Base-by-base conservation (phyloP, 2,113 vertebrate genomes). In the Malurus cyaneus region DNA sequence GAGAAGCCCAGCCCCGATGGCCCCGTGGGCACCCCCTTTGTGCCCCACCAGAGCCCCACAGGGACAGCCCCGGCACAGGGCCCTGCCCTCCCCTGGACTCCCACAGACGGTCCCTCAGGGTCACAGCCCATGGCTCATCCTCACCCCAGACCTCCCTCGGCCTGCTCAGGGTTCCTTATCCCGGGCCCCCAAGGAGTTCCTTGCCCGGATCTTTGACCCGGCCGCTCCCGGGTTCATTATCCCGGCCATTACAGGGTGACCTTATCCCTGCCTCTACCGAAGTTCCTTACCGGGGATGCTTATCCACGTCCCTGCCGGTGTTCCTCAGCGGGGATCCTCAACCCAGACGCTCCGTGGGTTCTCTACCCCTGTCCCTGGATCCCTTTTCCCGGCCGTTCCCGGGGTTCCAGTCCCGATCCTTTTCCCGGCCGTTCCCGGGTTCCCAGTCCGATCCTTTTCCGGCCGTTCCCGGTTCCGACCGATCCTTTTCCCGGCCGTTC, bases 1-100 rank as follows among this genome's bases (percentile, higher is more conserved):
- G 36, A 12, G 14, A 2, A 1, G 16, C 3, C 20, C 39, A 5
- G 1, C 14, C 12, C 8, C 44, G 44, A 12, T 9, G 23, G 14
- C 23, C 19, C 16, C 24, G 25, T 12, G 25, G 60, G 34, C 59
- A 39, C 6, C 15, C 12, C 23, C 32, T 34, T 25, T 23, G 23
- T 67, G 9, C 44, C 64, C 15, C 44, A 26, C 31, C 64, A 34
- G 32, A 34, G 11, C 34, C 24, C 34, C 34, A 18, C 24, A 11
- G 59, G 21, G n/a, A 23, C 57, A 59, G 12, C n/a, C 56, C 56
- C 14, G 57, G n/a, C 57, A 28, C 65, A 20, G 66, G 65, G 25
- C 11, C 31, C 14, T 13, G 42, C 21, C 42, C 44, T 13, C 11
- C 36, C 42, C 46, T 23, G 9, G n/a, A 6, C 19, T 5, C 31